phyloP scores from a whole-genome alignment of 2,888 invertebrate genomes.

The Brachyptera putata region DNA sequence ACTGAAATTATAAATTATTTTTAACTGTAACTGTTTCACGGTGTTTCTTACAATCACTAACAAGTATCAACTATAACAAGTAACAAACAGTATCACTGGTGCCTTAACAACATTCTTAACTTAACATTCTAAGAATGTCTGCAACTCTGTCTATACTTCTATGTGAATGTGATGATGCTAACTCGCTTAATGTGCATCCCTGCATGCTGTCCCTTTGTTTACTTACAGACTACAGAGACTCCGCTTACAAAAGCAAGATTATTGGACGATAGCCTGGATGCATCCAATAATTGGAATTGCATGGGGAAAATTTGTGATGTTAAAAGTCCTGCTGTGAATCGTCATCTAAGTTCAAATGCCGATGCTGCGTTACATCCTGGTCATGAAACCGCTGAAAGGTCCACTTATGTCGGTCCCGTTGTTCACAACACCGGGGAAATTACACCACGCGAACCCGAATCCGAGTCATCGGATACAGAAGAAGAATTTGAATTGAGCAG shows the following conservation, averaged over 20 bases:
- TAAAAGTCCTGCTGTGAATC: constrained; percentile 5
- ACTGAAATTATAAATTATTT: background rate
- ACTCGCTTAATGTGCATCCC: constrained; percentile 1
- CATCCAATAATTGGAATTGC: constrained; percentile 4
- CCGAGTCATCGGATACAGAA: background rate
- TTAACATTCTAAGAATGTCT: too few species aligned
- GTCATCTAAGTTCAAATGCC: background rate
- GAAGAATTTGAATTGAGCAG: background rate
- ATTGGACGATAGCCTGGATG: background rate
- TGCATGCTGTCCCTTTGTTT: constrained; percentile 5
- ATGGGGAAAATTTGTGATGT: background rate
- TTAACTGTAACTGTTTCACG: background rate
- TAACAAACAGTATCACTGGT: too few species aligned
- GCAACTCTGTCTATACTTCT: too few species aligned
- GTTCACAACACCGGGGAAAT: background rate
- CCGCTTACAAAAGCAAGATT: background rate
- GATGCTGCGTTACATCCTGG: too few species aligned
- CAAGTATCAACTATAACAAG: too few species aligned
- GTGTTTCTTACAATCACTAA: too few species aligned
- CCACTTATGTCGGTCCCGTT: background rate
- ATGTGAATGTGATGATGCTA: constrained; percentile 1
- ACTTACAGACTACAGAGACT: constrained; percentile 8
- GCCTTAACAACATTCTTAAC: too few species aligned
- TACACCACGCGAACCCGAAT: background rate
- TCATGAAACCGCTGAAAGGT: background rate